phyloP scores from a whole-genome alignment of 2,113 vertebrate genomes.

The Promerops cafer region DNA sequence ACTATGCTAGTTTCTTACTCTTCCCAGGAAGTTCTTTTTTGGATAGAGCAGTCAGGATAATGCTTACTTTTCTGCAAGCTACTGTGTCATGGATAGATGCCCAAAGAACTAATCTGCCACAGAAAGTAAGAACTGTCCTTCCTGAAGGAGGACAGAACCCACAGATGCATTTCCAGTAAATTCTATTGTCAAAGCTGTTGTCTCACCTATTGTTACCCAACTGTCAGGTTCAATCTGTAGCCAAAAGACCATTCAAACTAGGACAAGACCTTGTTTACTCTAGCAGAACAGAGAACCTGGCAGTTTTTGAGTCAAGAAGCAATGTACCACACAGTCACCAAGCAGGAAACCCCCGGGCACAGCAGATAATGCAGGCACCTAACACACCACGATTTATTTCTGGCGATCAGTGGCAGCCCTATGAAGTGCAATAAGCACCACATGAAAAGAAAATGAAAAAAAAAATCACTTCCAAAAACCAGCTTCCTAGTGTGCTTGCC shows the following conservation, averaged over 20 bases:
- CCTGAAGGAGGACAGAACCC: neutral
- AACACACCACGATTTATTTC: neutral
- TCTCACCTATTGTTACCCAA: neutral
- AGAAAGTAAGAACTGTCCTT: neutral
- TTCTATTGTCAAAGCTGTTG: neutral
- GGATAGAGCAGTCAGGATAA: neutral
- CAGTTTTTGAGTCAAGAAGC: neutral
- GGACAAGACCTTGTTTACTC: neutral
- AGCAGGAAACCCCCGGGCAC: neutral
- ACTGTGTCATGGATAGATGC: neutral
- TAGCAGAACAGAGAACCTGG: neutral
- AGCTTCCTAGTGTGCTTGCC: neutral
- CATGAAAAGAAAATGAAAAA: neutral
- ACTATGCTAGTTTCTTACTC: neutral
- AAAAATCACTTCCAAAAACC: neutral
- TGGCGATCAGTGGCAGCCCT: constrained; percentile 8
- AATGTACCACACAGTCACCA: neutral
- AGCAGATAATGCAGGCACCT: neutral
- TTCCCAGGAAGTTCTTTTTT: neutral
- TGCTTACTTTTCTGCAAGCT: neutral
- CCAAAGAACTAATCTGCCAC: neutral
- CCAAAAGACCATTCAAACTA: neutral
- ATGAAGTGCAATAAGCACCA: neutral
- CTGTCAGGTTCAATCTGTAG: neutral
- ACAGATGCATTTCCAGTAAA: neutral